Percentiles rank a stretch among this genome's conserved stretches.
Evolutionary conservation across 1,140 invertebrate species (phyloP).

Genomic region (Trachelipus rathkii): DNA sequence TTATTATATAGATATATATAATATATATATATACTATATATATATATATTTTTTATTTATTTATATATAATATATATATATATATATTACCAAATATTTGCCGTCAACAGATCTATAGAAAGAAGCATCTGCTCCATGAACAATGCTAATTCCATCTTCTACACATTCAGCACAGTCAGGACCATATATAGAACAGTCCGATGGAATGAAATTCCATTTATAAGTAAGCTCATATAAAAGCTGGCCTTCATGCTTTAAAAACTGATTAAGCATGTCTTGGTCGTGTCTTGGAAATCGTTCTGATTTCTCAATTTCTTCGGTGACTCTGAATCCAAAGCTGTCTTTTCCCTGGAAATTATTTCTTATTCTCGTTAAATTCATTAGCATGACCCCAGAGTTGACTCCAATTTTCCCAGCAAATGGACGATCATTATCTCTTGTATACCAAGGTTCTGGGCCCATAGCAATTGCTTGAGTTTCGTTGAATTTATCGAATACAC

Average conservation of each 20-base stretch:
- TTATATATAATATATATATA: no score
- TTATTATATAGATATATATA: no score
- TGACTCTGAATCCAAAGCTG: slow-evolving; percentile 29
- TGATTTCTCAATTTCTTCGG: not conserved
- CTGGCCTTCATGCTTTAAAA: slow-evolving; percentile 23
- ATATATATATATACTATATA: no score
- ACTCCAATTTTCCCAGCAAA: slow-evolving; percentile 31
- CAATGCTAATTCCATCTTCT: slow-evolving; percentile 17
- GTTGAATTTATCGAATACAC: slow-evolving; percentile 22
- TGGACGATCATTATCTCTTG: slow-evolving; percentile 23
- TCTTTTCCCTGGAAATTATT: not conserved
- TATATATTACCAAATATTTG: slow-evolving; percentile 27
- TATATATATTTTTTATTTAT: no score
- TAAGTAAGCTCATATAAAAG: slow-evolving; percentile 33
- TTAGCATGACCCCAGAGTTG: slow-evolving; percentile 36
- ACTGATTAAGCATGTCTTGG: slow-evolving; percentile 39
- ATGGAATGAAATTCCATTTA: slow-evolving; percentile 32
- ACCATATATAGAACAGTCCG: slow-evolving; percentile 22
- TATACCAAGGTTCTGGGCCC: slow-evolving; percentile 37
- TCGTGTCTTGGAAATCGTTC: slow-evolving; percentile 31
- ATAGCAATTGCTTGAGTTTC: slow-evolving; percentile 21
- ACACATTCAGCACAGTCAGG: slow-evolving; percentile 28
- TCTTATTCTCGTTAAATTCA: slow-evolving; percentile 34
- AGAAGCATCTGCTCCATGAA: slow-evolving; percentile 26
- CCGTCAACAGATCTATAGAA: slow-evolving; percentile 31